Conservation (phyloP, 2,888 invertebrate species). For the Caenorhabditis sulstoni region DNA sequence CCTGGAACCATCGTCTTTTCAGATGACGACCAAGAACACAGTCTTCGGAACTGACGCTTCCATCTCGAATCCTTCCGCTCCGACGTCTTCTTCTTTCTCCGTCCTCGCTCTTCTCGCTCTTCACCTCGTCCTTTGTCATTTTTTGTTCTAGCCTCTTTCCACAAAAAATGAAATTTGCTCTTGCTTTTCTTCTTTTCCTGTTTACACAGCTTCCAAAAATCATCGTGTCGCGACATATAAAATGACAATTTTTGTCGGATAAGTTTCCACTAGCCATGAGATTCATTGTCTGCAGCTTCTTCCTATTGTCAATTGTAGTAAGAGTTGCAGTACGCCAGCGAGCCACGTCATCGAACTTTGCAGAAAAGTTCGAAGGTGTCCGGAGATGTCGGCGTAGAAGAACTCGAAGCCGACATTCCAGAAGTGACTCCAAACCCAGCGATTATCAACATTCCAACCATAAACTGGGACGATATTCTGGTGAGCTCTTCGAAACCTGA, state of each 20-base stretch:
- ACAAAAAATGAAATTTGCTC: neutral
- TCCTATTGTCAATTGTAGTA: neutral
- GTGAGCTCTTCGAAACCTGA: neutral
- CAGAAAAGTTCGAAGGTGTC: constrained; percentile 9
- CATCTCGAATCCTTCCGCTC: neutral
- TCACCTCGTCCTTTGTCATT: neutral
- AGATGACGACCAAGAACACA: constrained; percentile 55
- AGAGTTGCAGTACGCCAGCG: too few species aligned
- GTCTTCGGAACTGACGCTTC: constrained; percentile 36
- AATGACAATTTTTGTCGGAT: constrained; percentile 4
- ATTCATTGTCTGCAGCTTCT: constrained; percentile 1
- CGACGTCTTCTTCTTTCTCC: constrained; percentile 2
- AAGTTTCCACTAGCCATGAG: neutral
- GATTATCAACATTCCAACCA: constrained; percentile 33
- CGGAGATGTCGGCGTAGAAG: constrained; percentile 42
- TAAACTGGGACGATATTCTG: constrained; percentile 45
- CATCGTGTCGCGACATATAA: neutral
- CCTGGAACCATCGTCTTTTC: too few species aligned
- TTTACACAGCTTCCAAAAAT: constrained; percentile 6
- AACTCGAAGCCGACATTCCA: constrained; percentile 1
- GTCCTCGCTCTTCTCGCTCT: neutral
- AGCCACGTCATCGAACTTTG: neutral
- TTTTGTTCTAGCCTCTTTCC: neutral
- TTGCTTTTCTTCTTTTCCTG: neutral
- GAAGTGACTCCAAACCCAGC: constrained; percentile 14